phyloP scores from a whole-genome alignment of 2,888 invertebrate species.

The Lasioglossum zephyrum region DNA sequence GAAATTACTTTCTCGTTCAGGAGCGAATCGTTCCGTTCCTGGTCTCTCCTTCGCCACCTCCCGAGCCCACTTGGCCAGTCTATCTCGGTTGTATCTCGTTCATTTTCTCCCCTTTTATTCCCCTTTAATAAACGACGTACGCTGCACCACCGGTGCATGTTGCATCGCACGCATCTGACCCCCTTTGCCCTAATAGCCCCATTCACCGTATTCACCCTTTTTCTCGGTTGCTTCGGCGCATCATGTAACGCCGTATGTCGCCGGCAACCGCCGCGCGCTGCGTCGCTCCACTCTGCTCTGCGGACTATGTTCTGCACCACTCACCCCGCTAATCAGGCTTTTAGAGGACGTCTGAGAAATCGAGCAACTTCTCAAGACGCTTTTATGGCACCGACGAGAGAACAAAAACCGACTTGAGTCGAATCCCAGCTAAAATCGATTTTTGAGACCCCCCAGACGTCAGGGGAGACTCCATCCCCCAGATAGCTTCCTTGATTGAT shows the following conservation, averaged over 20 bases:
- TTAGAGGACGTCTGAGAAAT: conserved; percentile 36
- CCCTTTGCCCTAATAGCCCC: conserved; percentile 57
- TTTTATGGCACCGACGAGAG: conserved; percentile 4
- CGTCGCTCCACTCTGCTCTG: background rate
- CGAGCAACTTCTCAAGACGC: conserved; percentile 34
- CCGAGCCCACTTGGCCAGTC: conserved; percentile 26
- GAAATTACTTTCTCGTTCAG: conserved; percentile 18
- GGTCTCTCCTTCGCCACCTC: conserved; percentile 3
- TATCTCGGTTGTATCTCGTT: conserved; percentile 25
- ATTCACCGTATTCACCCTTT: conserved; percentile 45
- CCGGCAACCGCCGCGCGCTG: background rate
- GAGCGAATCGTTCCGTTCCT: conserved; percentile 30
- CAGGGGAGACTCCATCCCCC: background rate
- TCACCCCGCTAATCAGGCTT: conserved; percentile 15
- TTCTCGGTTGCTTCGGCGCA: conserved; percentile 24
- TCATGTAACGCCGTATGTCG: conserved; percentile 8
- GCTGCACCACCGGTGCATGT: conserved; percentile 32
- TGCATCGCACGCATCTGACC: conserved; percentile 54
- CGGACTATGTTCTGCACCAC: background rate
- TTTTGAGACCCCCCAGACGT: background rate
- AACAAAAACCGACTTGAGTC: background rate
- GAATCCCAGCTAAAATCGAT: background rate
- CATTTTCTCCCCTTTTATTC: conserved; percentile 55
- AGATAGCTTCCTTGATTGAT: background rate
- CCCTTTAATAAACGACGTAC: conserved; percentile 37